Evolutionary conservation across 2,888 invertebrate genomes (phyloP), one percentile per base, ranked within the genome.

Genomic region (Scaptomyza reducta): DNA sequence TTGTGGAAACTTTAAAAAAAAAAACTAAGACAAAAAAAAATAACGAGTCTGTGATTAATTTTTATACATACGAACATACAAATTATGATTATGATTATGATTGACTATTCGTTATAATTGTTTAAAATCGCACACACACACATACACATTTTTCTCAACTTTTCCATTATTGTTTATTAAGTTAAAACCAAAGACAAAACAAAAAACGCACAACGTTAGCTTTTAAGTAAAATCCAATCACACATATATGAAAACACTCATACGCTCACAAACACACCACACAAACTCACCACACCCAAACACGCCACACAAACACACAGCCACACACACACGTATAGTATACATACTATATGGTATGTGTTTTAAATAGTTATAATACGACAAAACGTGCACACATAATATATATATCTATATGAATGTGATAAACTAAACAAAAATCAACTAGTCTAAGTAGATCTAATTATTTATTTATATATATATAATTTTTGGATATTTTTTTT

Each of bases 41-140:
- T 3, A 56, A 75, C 80, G 76, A 80, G 81, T 79, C 81, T 82
- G 81, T 82, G 81, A 82, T 81, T 83, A 50, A 70, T 81, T 83
- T 79, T 68, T 40, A 16, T 40, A 38, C 14, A 70, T 76, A 74
- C 10, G 31, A 42, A 62, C 63, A 75, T 27, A 44, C 38, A 9
- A 51, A 44, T 69, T 42, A 66, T 57, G 33, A 56, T 64, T 66
- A 66, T 64, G 58, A 72, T 72, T 27, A 27, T 69, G 59, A 56
- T 63, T 45, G 59, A 56, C 64, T 45, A 53, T 54, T 72, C 68
- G 63, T 53, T 69, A 13, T 69, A 69, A 70, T 58, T 61, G 66
- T 51, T 70, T 70, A 56, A 10, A 16, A 56, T 25, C 50, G 35
- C 50, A 63, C 46, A 66, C 18, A 40, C n/a, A n/a, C n/a, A 5